Evolutionary conservation across 1,140 invertebrate species (phyloP), one percentile per base, ranked within the genome.

Genomic region (Nixonia krombeini): DNA sequence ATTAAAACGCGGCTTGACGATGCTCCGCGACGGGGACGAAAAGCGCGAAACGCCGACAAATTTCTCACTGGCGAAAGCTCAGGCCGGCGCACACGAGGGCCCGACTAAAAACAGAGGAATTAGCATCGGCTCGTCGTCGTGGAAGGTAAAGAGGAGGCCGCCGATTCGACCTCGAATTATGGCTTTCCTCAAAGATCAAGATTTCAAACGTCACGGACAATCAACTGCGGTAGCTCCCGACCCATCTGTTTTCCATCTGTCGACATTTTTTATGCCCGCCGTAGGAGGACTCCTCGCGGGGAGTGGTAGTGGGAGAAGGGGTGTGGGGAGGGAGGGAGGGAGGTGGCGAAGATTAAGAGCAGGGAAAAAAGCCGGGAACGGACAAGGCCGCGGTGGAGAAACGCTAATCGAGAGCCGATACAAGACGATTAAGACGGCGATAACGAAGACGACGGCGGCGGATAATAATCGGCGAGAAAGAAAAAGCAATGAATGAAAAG

Each of bases 161-260:
- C 0, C 15, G 46, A 23, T 31, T 23, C 64, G n/a, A 46, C 15
- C 40, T 42, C 40, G 40, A 42, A 42, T 58, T 44, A 45, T 17
- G 37, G 21, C 56, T 70, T 64, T 70, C 50, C 67, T 50, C 45
- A 70, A 64, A 69, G 55, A 61, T 61, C 61, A 49, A 70, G 56
- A 70, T 70, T 70, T 65, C 46, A 49, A 62, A 57, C 52, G 67
- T 70, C 56, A 65, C 57, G 61, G 45, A 13, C 61, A 65, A 70
- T 65, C 67, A 57, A 70, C 56, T 55, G 37, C 66, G 49, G 23
- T 38, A 40, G 42, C 55, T 23, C 50, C 38, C 50, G 44, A 45
- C 53, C 59, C 67, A 70, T 64, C 50, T 70, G 67, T 70, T 70
- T 70, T 65, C 59, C 67, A 70, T 65, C 67, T 70, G 67, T 61